Evolutionary conservation across 2,113 vertebrate species (phyloP).

Genomic region (Trichomycterus rosablanca): DNA sequence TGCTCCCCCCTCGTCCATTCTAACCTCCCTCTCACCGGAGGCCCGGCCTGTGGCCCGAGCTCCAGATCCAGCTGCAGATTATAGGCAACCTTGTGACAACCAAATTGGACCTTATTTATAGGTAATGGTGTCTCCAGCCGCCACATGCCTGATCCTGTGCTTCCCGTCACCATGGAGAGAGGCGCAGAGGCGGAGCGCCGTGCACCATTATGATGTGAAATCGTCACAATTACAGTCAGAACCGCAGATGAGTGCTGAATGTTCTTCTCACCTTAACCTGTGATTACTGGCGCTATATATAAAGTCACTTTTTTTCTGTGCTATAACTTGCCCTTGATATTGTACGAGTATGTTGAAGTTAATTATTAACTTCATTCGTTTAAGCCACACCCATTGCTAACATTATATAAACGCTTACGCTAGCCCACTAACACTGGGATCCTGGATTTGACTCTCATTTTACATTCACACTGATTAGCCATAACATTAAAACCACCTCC

Average conservation of each 20-base stretch:
- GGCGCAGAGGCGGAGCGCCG: conserved; percentile 32
- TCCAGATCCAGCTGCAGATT: conserved; percentile 53
- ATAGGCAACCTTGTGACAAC: conserved; percentile 52
- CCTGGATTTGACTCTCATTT: too few species aligned
- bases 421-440: too few species aligned
- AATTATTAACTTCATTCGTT: too few species aligned
- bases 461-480: too few species aligned
- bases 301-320: conserved; percentile 21
- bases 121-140: conserved; percentile 48
- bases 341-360: neutral
- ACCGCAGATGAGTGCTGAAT: conserved; percentile 36
- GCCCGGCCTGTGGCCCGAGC: conserved; percentile 48
- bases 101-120: conserved; percentile 60
- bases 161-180: conserved; percentile 42
- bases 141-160: conserved; percentile 44
- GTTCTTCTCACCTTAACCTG: conserved; percentile 32
- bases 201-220: conserved; percentile 42
- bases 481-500: too few species aligned
- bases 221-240: conserved; percentile 45
- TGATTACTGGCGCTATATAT: conserved; percentile 39
- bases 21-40: conserved; percentile 45
- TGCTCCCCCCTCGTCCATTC: conserved; percentile 52
- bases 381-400: too few species aligned
- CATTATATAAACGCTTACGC: too few species aligned
- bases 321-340: neutral